These are phyloP conservation scores for Drosophila nigrodunni DNA, from an alignment of 1,140 invertebrate genomes.

Conservation along the genomic window DNA sequence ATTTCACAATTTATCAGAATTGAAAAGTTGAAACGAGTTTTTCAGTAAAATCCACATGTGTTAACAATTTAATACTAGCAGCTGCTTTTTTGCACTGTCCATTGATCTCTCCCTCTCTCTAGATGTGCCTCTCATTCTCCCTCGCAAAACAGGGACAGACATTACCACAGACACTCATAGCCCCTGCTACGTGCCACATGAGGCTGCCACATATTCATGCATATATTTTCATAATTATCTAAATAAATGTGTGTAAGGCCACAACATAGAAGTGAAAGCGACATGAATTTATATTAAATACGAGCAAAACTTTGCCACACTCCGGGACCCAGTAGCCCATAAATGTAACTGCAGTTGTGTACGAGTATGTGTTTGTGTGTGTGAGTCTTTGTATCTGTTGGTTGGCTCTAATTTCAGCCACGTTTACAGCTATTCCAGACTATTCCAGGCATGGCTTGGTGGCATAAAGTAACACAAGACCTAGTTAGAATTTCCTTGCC, in stretches of 20 bases:
- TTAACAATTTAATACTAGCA: conserved; percentile 38
- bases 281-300: conserved; percentile 76
- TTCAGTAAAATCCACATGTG: conserved; percentile 30
- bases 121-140: no score
- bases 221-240: conserved; percentile 76
- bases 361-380: conserved; percentile 24
- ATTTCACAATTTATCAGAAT: conserved; percentile 31
- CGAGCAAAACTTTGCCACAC: conserved; percentile 60
- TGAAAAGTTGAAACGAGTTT: conserved; percentile 33
- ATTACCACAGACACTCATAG: conserved; percentile 2
- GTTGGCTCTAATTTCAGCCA: conserved; percentile 64
- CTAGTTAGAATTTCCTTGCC: conserved; percentile 53
- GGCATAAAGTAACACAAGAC: conserved; percentile 66
- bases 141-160: no score
- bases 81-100: conserved; percentile 9
- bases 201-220: conserved; percentile 43
- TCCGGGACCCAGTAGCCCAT: conserved; percentile 52
- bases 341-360: conserved; percentile 42
- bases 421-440: conserved; percentile 37
- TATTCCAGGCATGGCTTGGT: conserved; percentile 39
- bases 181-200: conserved; percentile 41
- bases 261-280: conserved; percentile 61
- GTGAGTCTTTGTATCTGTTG: conserved; percentile 25
- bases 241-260: conserved; percentile 71
- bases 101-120: conserved; percentile 1